Percentiles rank a stretch among this genome's conserved stretches.
Evolutionary conservation across 2,113 vertebrate genomes (phyloP).

Genomic region (Triplophysa siluroides): DNA sequence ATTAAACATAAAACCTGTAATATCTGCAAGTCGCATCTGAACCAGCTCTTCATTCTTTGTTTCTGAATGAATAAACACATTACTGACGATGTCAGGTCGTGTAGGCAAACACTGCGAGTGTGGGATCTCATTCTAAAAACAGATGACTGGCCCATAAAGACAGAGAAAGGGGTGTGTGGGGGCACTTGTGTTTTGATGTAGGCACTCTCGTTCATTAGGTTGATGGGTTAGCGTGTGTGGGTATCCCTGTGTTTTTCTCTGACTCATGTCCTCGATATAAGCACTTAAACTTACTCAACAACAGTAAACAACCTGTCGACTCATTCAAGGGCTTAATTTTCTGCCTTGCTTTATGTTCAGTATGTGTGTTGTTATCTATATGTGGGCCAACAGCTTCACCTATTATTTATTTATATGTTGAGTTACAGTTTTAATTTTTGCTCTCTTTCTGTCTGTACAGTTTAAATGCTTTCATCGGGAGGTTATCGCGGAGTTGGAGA

Average conservation of each 20-base stretch:
- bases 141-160: constrained; percentile 9
- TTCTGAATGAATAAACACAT: not conserved
- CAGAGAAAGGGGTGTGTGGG: not conserved
- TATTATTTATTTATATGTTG: not conserved
- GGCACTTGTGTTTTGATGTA: constrained; percentile 2
- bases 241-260: constrained; percentile 28
- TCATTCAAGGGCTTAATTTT: not conserved
- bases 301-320: constrained; percentile 4
- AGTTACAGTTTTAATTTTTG: not conserved
- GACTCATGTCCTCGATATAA: constrained; percentile 28
- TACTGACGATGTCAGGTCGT: not conserved
- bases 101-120: constrained; percentile 1
- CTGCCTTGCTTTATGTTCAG: not conserved
- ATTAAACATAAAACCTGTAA: no score
- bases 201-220: constrained; percentile 1
- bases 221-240: constrained; percentile 9
- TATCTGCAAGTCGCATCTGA: no score
- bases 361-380: not conserved
- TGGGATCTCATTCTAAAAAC: not conserved
- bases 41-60: no score
- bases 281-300: constrained; percentile 38
- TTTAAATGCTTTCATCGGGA: constrained; percentile 95
- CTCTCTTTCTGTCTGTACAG: constrained; percentile 67
- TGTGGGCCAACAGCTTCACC: not conserved
- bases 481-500: constrained; percentile 91